Evolutionary conservation across 2,797 vertebrate genomes (phyloP).

Genomic region (Rachycentron canadum): DNA sequence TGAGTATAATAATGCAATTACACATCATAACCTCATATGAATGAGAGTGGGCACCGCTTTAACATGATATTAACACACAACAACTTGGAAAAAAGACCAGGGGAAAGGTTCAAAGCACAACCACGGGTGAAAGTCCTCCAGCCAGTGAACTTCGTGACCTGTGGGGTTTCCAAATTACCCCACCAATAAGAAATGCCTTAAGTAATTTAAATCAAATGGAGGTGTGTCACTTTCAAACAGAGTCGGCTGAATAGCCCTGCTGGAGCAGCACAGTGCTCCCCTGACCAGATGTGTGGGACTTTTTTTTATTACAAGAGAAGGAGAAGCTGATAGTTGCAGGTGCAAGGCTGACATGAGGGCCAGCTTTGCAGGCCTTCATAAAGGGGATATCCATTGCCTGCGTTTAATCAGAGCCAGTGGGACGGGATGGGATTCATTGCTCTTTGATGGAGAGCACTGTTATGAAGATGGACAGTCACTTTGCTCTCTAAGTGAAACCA

Average conservation of each 20-base stretch:
- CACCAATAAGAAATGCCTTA: conserved; percentile 85
- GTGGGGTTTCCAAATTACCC: conserved; percentile 77
- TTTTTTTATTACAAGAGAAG: conserved; percentile 83
- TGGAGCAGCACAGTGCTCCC: conserved; percentile 55
- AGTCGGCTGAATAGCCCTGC: conserved; percentile 60
- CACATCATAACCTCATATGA: conserved; percentile 18
- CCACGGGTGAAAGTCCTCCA: conserved; percentile 68
- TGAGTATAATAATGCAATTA: conserved; percentile 19
- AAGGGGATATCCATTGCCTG: conserved; percentile 87
- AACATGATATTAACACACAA: conserved; percentile 51
- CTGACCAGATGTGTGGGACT: conserved; percentile 87
- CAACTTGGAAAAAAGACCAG: conserved; percentile 52
- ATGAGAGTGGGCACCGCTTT: conserved; percentile 32
- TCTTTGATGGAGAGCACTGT: conserved; percentile 91
- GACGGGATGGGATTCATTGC: conserved; percentile 94
- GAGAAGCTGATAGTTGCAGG: conserved; percentile 90
- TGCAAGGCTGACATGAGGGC: conserved; percentile 86
- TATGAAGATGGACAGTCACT: conserved; percentile 92
- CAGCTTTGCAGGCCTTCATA: conserved; percentile 76
- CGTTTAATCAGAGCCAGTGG: conserved; percentile 95
- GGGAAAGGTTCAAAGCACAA: conserved; percentile 72
- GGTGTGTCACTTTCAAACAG: conserved; percentile 82
- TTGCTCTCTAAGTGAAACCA: conserved; percentile 91
- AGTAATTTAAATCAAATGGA: conserved; percentile 88
- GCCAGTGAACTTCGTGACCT: conserved; percentile 79